A percentile compares a stretch with the other conserved stretches of the same genome.
phyloP scores from a whole-genome alignment of 2,797 vertebrate genomes.

The Gymnothorax reevesii region DNA sequence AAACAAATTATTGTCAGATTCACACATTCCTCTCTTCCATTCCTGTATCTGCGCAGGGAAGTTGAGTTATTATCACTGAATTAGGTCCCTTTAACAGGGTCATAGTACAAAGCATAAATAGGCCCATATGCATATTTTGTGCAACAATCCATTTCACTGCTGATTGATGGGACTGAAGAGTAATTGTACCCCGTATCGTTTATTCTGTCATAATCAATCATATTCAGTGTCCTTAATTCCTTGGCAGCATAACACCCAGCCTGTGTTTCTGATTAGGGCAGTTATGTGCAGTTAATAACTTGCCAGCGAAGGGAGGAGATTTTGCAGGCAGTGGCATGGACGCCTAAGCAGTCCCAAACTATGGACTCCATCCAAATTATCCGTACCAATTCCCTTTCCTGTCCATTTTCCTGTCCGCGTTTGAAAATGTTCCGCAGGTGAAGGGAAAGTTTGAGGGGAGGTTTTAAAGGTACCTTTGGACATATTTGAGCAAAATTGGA shows the following conservation, averaged over 20 bases:
- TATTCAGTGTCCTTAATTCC: constrained; percentile 71
- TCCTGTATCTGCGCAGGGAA: neutral
- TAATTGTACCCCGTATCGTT: constrained; percentile 57
- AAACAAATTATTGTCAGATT: neutral
- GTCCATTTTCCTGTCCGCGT: too few relatives aligned
- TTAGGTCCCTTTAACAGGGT: neutral
- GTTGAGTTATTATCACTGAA: neutral
- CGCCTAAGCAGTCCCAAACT: neutral
- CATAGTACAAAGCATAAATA: constrained; percentile 32
- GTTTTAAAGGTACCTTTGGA: too few relatives aligned
- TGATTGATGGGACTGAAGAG: constrained; percentile 48
- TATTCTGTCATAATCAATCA: constrained; percentile 65
- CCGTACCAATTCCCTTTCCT: too few relatives aligned
- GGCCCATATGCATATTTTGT: constrained; percentile 49
- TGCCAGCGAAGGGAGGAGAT: neutral
- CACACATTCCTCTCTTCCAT: neutral
- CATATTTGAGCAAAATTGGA: too few relatives aligned
- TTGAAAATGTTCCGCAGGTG: too few relatives aligned
- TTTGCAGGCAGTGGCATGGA: neutral
- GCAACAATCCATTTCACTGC: constrained; percentile 46
- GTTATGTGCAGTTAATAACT: constrained; percentile 49
- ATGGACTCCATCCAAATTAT: too few relatives aligned
- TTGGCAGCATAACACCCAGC: constrained; percentile 50
- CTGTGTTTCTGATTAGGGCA: constrained; percentile 62
- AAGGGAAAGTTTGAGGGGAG: too few relatives aligned